phyloP scores from a whole-genome alignment of 2,797 vertebrate genomes.

The Enteromius fasciolatus region DNA sequence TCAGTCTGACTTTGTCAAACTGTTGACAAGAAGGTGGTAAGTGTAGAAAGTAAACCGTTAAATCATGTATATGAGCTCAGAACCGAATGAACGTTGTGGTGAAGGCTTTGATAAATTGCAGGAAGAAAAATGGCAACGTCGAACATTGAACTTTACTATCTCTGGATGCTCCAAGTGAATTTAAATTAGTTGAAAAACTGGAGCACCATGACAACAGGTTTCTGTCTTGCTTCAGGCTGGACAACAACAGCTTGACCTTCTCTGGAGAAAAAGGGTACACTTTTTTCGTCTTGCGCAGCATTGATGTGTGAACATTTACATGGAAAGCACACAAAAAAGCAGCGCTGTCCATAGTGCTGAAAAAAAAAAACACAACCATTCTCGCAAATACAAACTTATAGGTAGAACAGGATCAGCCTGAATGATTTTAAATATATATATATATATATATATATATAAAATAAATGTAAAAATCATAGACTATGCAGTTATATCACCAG shows the following conservation, averaged over 20 bases:
- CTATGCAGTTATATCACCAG: too few relatives aligned
- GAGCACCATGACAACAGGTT: conserved; percentile 18
- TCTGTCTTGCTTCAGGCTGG: neutral
- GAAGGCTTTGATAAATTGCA: neutral
- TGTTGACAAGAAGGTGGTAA: neutral
- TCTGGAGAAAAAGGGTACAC: neutral
- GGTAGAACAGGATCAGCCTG: too few relatives aligned
- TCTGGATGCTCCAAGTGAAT: conserved; percentile 9
- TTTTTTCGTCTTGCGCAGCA: neutral
- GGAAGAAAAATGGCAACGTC: neutral
- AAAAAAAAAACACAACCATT: neutral
- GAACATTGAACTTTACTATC: conserved; percentile 10
- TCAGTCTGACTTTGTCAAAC: conserved; percentile 2
- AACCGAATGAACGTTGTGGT: neutral
- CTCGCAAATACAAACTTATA: neutral
- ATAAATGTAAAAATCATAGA: too few relatives aligned
- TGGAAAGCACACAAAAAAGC: neutral
- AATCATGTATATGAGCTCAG: neutral
- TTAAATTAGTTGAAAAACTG: conserved; percentile 18
- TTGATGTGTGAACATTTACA: neutral
- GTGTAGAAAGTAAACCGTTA: neutral
- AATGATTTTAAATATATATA: too few relatives aligned
- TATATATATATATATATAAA: too few relatives aligned
- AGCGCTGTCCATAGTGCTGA: neutral
- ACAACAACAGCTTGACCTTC: conserved; percentile 31